A percentile compares a stretch with the other conserved stretches of the same genome.
Conservation (phyloP, 2,113 vertebrate species). For the Marcusenius ussheri region DNA sequence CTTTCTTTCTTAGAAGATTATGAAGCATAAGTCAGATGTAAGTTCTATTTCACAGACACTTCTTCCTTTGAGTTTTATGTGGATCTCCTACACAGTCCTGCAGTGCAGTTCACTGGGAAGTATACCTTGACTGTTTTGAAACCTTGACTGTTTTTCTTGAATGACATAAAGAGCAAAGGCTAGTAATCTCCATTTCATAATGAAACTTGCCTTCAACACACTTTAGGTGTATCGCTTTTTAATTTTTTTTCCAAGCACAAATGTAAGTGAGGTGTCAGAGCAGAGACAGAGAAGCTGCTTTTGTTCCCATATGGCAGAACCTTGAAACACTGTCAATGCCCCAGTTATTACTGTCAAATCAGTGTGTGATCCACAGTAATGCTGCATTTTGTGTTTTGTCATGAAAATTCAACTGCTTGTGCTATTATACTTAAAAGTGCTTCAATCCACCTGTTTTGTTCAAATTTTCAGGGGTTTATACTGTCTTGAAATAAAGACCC, state of each 20-base stretch:
- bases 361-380: background rate
- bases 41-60: background rate
- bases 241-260: background rate
- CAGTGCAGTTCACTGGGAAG: background rate
- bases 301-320: background rate
- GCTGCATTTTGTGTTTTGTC: background rate
- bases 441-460: background rate
- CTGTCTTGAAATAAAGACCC: background rate
- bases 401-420: background rate
- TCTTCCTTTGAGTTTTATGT: background rate
- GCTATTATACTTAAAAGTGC: background rate
- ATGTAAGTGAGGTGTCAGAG: background rate
- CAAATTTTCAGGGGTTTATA: background rate
- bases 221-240: background rate
- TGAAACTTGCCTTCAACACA: background rate
- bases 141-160: background rate
- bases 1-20: background rate
- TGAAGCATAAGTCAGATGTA: background rate
- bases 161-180: background rate
- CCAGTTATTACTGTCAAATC: background rate
- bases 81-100: background rate
- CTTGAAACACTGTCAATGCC: background rate
- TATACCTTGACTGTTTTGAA: background rate
- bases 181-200: background rate
- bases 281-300: background rate